Conservation (phyloP, 2,113 vertebrate genomes). For the Rattus norvegicus region GRCr8 NC_086019.1:22937501-22938000, state of each 20-base stretch:
- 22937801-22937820: background rate
- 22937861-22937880: background rate
- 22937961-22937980: background rate
- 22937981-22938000: background rate
- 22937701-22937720: background rate
- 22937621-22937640: background rate
- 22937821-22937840: background rate
- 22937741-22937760: background rate
- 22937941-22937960: background rate
- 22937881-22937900: background rate
- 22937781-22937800: constrained; percentile 22
- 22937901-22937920: constrained; percentile 34
- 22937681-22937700: background rate
- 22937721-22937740: background rate
- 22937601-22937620: background rate
- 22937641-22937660: background rate
- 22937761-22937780: background rate
- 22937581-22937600: background rate
- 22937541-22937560: too few species aligned
- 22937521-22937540: too few species aligned
- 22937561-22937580: too few species aligned
- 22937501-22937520: too few species aligned
- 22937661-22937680: background rate
- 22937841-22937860: background rate
- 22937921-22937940: constrained; percentile 38